Conservation (phyloP, 2,888 invertebrate species). For the Idaea aversata region DNA sequence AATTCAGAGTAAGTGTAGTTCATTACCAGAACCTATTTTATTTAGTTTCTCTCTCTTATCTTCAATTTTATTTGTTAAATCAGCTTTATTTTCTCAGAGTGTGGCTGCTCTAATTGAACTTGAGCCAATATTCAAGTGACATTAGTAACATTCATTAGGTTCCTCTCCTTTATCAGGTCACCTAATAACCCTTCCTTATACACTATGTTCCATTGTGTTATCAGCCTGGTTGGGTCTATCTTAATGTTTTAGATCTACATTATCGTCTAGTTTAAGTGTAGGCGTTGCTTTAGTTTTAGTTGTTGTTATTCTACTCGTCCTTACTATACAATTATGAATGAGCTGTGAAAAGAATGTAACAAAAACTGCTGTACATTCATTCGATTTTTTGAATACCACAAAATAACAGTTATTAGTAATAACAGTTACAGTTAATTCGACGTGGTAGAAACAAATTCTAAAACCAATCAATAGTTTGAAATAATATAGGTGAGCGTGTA, state of each 20-base stretch:
- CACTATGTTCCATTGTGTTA: neutral
- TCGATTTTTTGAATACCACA: neutral
- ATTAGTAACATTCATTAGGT: neutral
- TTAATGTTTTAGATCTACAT: neutral
- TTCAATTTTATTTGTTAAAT: neutral
- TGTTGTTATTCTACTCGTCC: neutral
- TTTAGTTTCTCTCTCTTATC: neutral
- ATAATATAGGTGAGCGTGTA: neutral
- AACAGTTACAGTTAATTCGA: too few relatives aligned
- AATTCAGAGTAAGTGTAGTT: too few relatives aligned
- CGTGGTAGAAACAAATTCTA: neutral
- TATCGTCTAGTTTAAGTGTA: neutral
- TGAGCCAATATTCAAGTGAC: neutral
- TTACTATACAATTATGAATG: neutral
- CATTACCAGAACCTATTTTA: neutral
- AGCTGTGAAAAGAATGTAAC: too few relatives aligned
- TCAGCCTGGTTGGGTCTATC: slow-evolving; percentile 22
- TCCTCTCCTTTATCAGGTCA: neutral
- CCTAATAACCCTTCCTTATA: neutral
- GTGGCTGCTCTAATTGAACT: neutral
- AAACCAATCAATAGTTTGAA: neutral
- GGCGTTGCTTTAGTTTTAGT: neutral
- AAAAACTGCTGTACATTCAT: too few relatives aligned
- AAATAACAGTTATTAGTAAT: neutral
- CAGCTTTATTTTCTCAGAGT: neutral